phyloP scores from a whole-genome alignment of 2,888 invertebrate genomes.

The Ceratothoa steindachneri region DNA sequence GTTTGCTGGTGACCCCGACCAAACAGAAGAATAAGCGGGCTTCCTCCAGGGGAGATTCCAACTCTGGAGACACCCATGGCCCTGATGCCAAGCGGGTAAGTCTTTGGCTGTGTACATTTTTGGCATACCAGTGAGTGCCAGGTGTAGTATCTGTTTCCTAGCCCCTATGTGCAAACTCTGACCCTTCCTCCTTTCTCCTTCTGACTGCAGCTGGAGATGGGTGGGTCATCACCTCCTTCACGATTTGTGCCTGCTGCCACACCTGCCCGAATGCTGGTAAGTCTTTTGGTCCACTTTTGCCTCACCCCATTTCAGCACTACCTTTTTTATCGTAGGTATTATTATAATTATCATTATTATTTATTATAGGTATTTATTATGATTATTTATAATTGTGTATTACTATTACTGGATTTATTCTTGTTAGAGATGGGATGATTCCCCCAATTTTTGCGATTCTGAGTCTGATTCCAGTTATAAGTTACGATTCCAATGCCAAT shows the following conservation, averaged over 20 bases:
- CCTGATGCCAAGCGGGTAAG: background rate
- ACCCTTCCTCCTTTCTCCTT: constrained; percentile 4
- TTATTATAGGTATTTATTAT: too few species aligned
- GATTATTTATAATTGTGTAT: too few species aligned
- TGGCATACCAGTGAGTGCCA: too few species aligned
- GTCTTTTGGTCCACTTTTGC: background rate
- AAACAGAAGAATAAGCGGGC: constrained; percentile 27
- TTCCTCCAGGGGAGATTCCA: constrained; percentile 26
- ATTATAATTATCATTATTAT: too few species aligned
- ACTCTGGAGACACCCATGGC: background rate
- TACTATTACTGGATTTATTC: too few species aligned
- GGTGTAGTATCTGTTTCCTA: too few species aligned
- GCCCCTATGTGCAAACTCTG: background rate
- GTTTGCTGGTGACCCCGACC: background rate
- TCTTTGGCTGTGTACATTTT: background rate
- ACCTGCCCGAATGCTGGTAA: constrained; percentile 45
- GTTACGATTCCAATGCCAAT: too few species aligned
- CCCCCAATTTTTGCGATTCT: too few species aligned
- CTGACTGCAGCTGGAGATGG: constrained; percentile 32
- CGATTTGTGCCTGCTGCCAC: constrained; percentile 45
- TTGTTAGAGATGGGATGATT: too few species aligned
- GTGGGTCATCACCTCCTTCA: constrained; percentile 36
- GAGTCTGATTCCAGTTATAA: too few species aligned
- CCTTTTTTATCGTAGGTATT: too few species aligned
- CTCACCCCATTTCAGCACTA: background rate